Base-by-base conservation (phyloP, 2,888 invertebrate species). In the Dioctria linearis region DNA sequence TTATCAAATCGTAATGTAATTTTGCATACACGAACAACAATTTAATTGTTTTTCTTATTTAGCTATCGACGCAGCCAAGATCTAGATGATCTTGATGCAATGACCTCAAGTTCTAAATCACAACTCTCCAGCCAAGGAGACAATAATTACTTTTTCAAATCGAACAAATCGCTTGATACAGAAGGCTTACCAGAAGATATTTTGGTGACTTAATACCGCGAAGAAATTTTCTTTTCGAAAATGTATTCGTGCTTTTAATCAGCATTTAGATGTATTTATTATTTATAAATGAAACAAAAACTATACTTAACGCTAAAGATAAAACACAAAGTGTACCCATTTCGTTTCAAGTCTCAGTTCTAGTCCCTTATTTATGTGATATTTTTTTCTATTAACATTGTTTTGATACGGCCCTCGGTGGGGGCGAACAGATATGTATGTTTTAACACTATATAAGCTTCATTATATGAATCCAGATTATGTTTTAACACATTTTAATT, bases 31-130 rank as follows among this genome's bases (percentile, higher is more conserved):
- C 25, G 25, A 25, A 25, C 25, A 25, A 25, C 25, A 25, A 25
- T 25, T 0, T 25, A 43, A 57, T 37, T 3, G 9, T 78, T 37
- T 61, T 40, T 81, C 25, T 25, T 25, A 25, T 85, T 78, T 81
- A 91, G 91, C 84, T 91, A 90, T 85, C 85, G 87, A 42, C 87
- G 86, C 79, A 90, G 90, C 83, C 89, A 90, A 85, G 91, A 91
- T 86, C 86, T 91, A 42, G 91, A 91, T 83, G 91, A 91, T 66
- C 88, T 90, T 75, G 90, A 89, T 83, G 87, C 88, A 79, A 87
- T 89, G 86, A 87, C 87, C 78, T 87, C 88, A 13, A 89, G 88
- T 81, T 87, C 86, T 25, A 89, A 89, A 83, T 88, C 88, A 8
- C 88, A 88, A 83, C 82, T 82, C 25, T 85, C 86, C 75, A 88